Percentiles rank a stretch among this genome's conserved stretches.
Evolutionary conservation across 2,888 invertebrate species (phyloP).

Genomic region (Chalcis sispes): DNA sequence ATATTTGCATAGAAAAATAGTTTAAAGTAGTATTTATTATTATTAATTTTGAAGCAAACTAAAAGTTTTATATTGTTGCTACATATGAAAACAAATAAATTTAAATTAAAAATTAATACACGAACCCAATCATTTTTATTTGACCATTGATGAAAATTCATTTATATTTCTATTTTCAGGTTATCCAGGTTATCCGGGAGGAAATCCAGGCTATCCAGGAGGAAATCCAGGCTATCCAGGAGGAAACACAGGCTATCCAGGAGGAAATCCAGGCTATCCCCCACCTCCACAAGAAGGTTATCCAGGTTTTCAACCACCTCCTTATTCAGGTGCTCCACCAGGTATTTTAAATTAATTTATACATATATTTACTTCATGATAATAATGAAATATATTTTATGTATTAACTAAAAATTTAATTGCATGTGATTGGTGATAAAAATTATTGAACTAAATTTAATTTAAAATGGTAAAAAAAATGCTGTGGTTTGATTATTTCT

Average conservation of each 20-base stretch:
- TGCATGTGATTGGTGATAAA: not conserved
- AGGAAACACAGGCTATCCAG: conserved; percentile 47
- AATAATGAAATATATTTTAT: not conserved
- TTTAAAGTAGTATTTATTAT: conserved; percentile 11
- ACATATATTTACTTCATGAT: not conserved
- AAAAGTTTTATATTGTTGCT: conserved; percentile 24
- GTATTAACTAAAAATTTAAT: not conserved
- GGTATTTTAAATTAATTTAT: conserved; percentile 25
- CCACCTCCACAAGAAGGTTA: conserved; percentile 58
- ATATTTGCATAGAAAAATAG: conserved; percentile 31
- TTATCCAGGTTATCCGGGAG: conserved; percentile 52
- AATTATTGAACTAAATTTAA: not conserved
- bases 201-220: conserved; percentile 56
- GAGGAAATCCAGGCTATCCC: conserved; percentile 55
- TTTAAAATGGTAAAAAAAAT: too few species aligned
- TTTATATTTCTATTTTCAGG: not conserved
- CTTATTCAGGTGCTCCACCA: conserved; percentile 60
- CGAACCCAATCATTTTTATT: not conserved
- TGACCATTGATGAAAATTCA: too few species aligned
- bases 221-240: conserved; percentile 42
- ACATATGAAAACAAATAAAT: conserved; percentile 18
- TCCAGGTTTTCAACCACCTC: conserved; percentile 63
- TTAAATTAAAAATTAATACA: conserved; percentile 2
- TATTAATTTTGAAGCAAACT: conserved; percentile 15
- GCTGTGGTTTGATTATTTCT: too few species aligned